These are phyloP conservation scores for Lipotes vexillifer DNA, from an alignment of 2,113 vertebrate genomes.

Conservation along the genomic window DNA sequence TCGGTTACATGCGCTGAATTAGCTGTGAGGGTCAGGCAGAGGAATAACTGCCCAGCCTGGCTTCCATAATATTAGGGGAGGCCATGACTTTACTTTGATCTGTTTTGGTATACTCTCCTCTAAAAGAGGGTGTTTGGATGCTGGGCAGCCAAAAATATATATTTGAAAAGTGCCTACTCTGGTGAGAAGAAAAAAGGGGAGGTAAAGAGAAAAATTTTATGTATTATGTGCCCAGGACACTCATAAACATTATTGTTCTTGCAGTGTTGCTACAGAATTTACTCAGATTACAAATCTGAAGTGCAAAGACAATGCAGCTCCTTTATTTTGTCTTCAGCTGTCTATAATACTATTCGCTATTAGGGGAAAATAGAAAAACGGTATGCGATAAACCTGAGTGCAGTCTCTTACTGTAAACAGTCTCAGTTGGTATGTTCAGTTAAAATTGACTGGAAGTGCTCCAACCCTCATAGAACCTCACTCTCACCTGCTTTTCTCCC, in stretches of 20 bases:
- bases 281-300: slow-evolving; percentile 37
- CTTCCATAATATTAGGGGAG: neutral
- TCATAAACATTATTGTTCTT: neutral
- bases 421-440: neutral
- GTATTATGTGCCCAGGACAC: neutral
- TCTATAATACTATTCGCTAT: neutral
- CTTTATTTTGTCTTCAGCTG: slow-evolving; percentile 18
- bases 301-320: neutral
- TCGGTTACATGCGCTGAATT: neutral
- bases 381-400: neutral
- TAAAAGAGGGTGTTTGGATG: neutral
- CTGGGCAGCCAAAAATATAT: neutral
- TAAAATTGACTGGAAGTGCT: neutral
- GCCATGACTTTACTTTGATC: neutral
- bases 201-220: slow-evolving; percentile 21
- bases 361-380: neutral
- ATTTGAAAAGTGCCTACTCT: neutral
- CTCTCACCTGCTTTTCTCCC: neutral
- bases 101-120: neutral
- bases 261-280: neutral
- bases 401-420: neutral
- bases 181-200: neutral
- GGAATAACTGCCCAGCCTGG: neutral
- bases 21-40: neutral
- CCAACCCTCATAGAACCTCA: neutral